Evolutionary conservation across 2,797 vertebrate species (phyloP).

Genomic region (Chaunax sp.): DNA sequence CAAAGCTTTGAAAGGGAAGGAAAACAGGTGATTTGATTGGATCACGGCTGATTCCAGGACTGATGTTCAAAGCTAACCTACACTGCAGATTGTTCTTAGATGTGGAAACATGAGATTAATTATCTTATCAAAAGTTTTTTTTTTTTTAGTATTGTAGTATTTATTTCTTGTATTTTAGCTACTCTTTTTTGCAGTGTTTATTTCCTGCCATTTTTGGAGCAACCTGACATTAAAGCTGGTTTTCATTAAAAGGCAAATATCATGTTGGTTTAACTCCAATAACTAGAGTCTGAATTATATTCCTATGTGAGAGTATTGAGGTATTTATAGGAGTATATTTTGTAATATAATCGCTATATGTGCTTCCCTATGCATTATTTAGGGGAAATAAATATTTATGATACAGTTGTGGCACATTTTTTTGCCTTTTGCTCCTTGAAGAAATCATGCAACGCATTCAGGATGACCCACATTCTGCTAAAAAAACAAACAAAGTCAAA

Average conservation of each 20-base stretch:
- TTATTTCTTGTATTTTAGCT: too few species aligned
- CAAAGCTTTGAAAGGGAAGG: background rate
- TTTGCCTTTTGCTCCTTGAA: constrained; percentile 46
- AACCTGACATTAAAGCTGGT: too few species aligned
- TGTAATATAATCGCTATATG: constrained; percentile 54
- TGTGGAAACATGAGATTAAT: too few species aligned
- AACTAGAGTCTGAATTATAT: too few species aligned
- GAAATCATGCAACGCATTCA: constrained; percentile 36
- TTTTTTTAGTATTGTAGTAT: too few species aligned
- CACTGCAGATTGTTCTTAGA: too few species aligned
- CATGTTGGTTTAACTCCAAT: too few species aligned
- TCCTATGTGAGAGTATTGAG: too few species aligned
- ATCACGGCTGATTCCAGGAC: background rate
- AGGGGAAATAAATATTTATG: constrained; percentile 61
- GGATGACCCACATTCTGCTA: constrained; percentile 29
- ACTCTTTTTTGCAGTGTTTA: too few species aligned
- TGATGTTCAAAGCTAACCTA: constrained; percentile 6
- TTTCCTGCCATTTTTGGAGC: too few species aligned
- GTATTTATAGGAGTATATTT: constrained; percentile 44
- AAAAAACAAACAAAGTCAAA: background rate
- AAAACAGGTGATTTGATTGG: constrained; percentile 27
- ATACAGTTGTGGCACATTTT: constrained; percentile 44
- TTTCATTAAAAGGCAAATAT: constrained; percentile 7
- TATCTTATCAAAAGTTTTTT: too few species aligned
- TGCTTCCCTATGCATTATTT: constrained; percentile 55